These are phyloP conservation scores for Pseudomyrmex concolor DNA, from an alignment of 1,140 invertebrate genomes.

Conservation along the genomic window DNA sequence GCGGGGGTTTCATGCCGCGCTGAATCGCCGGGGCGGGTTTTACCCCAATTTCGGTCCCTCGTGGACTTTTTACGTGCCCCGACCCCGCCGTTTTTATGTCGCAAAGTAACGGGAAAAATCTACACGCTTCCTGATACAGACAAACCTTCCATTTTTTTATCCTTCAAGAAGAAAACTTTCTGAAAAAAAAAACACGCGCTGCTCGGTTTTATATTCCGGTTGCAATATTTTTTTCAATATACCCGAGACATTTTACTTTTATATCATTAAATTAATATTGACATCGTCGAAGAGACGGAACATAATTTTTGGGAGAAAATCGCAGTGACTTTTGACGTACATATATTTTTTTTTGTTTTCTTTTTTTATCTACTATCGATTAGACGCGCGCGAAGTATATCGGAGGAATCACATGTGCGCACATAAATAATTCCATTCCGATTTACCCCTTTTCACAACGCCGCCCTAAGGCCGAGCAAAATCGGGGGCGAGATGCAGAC, in stretches of 20 bases:
- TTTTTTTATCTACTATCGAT: constrained; percentile 26
- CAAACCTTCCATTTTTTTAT: not conserved
- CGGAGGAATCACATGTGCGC: constrained; percentile 48
- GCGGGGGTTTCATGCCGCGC: constrained; percentile 55
- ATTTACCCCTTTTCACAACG: constrained; percentile 78
- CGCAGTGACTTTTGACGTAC: not conserved
- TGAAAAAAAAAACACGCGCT: not conserved
- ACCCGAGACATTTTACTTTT: not conserved
- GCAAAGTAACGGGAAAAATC: constrained; percentile 12
- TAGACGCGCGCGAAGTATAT: constrained; percentile 14
- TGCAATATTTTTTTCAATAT: not conserved
- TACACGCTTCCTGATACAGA: not conserved
- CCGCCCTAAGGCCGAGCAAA: constrained; percentile 60
- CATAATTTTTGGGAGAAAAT: constrained; percentile 1
- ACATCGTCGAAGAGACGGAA: not conserved
- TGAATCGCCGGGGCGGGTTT: constrained; percentile 58
- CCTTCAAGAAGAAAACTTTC: not conserved
- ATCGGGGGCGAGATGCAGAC: constrained; percentile 42
- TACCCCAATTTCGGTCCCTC: constrained; percentile 69
- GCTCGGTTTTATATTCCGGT: constrained; percentile 23
- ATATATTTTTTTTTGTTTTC: too few relatives aligned
- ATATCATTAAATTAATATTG: not conserved
- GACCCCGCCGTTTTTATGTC: constrained; percentile 11
- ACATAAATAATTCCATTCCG: constrained; percentile 80
- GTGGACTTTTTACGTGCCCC: constrained; percentile 64